A percentile compares a stretch with the other conserved stretches of the same genome.
phyloP scores from a whole-genome alignment of 2,113 vertebrate species.

The Bos javanicus region DNA sequence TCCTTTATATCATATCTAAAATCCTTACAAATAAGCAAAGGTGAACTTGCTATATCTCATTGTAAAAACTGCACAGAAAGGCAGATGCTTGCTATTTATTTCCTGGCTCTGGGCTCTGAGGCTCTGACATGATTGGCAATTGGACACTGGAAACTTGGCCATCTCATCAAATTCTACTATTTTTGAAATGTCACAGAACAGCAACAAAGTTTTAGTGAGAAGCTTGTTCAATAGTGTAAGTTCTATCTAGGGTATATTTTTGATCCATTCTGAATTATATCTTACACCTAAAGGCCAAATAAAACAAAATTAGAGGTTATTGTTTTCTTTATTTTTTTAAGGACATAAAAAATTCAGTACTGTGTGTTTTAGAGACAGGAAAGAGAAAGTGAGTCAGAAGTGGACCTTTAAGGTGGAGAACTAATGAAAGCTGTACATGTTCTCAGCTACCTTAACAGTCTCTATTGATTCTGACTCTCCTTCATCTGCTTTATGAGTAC shows the following conservation, averaged over 20 bases:
- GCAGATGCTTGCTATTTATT: not conserved
- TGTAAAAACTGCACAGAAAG: not conserved
- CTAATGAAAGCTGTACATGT: not conserved
- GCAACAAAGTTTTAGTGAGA: not conserved
- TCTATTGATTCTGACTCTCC: not conserved
- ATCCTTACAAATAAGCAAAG: not conserved
- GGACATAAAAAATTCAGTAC: not conserved
- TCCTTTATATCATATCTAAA: not conserved
- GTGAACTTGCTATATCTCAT: not conserved
- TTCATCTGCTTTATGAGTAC: not conserved
- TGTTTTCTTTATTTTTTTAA: not conserved
- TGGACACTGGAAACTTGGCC: not conserved
- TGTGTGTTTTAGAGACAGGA: not conserved
- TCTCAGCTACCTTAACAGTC: not conserved
- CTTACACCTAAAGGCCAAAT: not conserved
- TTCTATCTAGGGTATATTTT: not conserved
- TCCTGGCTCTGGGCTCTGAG: not conserved
- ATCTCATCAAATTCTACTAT: constrained; percentile 7
- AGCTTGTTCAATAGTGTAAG: not conserved
- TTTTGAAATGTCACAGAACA: constrained; percentile 7
- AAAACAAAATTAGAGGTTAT: not conserved
- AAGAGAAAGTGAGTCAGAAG: not conserved
- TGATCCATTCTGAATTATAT: constrained; percentile 36
- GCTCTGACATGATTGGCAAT: not conserved
- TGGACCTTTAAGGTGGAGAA: not conserved